Evolutionary conservation across 2,113 vertebrate genomes (phyloP).

Genomic region (Oncorhynchus nerka): DNA sequence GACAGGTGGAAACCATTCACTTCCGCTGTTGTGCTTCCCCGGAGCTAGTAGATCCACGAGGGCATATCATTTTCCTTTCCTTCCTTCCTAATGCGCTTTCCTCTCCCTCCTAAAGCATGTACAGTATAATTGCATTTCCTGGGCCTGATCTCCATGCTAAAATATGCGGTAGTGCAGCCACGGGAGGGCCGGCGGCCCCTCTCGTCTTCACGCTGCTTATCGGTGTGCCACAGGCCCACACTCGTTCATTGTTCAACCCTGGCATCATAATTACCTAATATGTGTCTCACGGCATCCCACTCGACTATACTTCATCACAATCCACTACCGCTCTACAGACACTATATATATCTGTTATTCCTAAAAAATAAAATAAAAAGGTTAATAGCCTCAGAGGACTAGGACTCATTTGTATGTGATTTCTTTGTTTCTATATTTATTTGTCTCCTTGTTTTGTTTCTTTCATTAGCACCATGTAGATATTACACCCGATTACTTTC

Average conservation of each 20-base stretch:
- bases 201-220: slow-evolving; percentile 39
- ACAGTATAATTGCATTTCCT: slow-evolving; percentile 54
- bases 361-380: slow-evolving; percentile 11
- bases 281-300: slow-evolving; percentile 26
- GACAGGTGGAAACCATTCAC: not conserved
- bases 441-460: too few species aligned
- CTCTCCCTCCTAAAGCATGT: slow-evolving; percentile 29
- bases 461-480: too few species aligned
- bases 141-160: slow-evolving; percentile 60
- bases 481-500: slow-evolving; percentile 4
- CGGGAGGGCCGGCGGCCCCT: slow-evolving; percentile 15
- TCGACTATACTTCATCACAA: slow-evolving; percentile 29
- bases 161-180: slow-evolving; percentile 47
- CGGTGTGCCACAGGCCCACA: slow-evolving; percentile 46
- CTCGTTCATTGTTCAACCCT: slow-evolving; percentile 29
- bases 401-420: slow-evolving; percentile 14
- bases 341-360: slow-evolving; percentile 4
- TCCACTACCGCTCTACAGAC: slow-evolving; percentile 13
- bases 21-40: slow-evolving; percentile 5
- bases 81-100: slow-evolving; percentile 7
- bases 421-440: slow-evolving; percentile 26
- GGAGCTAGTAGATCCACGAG: too few species aligned
- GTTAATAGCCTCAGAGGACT: not conserved
- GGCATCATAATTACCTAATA: slow-evolving; percentile 14
- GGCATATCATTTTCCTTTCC: slow-evolving; percentile 24